phyloP scores from a whole-genome alignment of 1,140 invertebrate genomes.

The Zophobas atratus region DNA sequence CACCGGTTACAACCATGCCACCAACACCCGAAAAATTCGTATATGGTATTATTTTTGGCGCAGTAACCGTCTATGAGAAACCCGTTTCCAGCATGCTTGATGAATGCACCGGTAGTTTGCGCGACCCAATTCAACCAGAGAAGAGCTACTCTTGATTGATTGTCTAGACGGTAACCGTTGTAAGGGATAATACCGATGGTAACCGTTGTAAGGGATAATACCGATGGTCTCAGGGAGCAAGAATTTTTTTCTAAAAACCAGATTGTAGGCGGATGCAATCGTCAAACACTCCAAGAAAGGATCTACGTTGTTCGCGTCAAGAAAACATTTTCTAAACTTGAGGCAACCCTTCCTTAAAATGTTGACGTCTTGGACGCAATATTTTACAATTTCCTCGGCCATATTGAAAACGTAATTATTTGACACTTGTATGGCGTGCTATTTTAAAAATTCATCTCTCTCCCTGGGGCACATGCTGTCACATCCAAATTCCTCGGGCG shows the following conservation, averaged over 20 bases:
- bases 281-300: constrained; percentile 46
- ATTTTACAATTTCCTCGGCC: constrained; percentile 53
- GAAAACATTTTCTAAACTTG: constrained; percentile 42
- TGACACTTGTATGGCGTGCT: constrained; percentile 47
- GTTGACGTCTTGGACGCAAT: constrained; percentile 50
- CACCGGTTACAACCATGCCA: constrained; percentile 10
- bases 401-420: constrained; percentile 53
- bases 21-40: constrained; percentile 13
- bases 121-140: not conserved
- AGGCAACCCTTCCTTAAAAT: constrained; percentile 47
- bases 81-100: not conserved
- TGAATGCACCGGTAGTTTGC: too few relatives aligned
- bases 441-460: constrained; percentile 49
- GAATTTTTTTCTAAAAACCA: constrained; percentile 52
- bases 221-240: constrained; percentile 1
- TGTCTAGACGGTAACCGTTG: not conserved
- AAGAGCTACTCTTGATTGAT: constrained; percentile 6
- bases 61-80: not conserved
- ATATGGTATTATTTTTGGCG: not conserved
- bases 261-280: constrained; percentile 47
- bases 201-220: not conserved
- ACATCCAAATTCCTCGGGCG: constrained; percentile 47
- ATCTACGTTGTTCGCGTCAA: constrained; percentile 35
- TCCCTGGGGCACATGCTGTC: constrained; percentile 45
- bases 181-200: not conserved